Evolutionary conservation across 2,797 vertebrate species (phyloP).

Genomic region (Peromyscus eremicus): DNA sequence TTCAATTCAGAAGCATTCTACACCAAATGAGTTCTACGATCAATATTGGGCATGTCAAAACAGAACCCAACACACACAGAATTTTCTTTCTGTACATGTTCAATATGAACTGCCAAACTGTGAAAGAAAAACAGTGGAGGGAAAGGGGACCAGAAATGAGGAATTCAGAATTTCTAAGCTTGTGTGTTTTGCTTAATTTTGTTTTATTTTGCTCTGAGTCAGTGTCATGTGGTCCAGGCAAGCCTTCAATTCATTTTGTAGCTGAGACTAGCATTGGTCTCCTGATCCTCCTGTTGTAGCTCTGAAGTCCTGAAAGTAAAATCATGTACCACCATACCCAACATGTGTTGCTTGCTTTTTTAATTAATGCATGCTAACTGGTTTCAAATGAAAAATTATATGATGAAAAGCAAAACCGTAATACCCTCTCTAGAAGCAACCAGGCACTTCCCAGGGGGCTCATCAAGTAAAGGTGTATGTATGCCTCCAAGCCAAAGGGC

Average conservation of each 20-base stretch:
- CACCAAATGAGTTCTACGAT: not conserved
- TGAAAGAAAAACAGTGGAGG: not conserved
- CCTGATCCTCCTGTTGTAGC: not conserved
- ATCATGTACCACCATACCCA: not conserved
- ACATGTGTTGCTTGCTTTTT: not conserved
- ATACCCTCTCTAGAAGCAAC: not conserved
- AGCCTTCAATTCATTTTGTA: not conserved
- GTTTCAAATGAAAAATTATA: not conserved
- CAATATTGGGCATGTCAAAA: not conserved
- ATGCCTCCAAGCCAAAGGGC: not conserved
- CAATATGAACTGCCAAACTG: not conserved
- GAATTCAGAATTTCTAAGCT: slow-evolving; percentile 25
- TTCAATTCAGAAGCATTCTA: not conserved
- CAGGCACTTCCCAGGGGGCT: too few relatives aligned
- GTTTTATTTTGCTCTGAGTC: not conserved
- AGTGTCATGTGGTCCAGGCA: not conserved
- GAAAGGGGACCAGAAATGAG: not conserved
- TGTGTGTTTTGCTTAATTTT: not conserved
- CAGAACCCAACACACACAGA: not conserved
- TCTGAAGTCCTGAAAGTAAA: not conserved
- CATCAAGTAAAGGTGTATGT: not conserved
- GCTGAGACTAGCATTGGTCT: not conserved
- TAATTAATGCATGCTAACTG: not conserved
- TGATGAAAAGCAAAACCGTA: not conserved
- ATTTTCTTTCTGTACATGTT: slow-evolving; percentile 14